A percentile compares a stretch with the other conserved stretches of the same genome.
phyloP scores from a whole-genome alignment of 1,140 invertebrate genomes.

The Phenacoccus solenopsis region DNA sequence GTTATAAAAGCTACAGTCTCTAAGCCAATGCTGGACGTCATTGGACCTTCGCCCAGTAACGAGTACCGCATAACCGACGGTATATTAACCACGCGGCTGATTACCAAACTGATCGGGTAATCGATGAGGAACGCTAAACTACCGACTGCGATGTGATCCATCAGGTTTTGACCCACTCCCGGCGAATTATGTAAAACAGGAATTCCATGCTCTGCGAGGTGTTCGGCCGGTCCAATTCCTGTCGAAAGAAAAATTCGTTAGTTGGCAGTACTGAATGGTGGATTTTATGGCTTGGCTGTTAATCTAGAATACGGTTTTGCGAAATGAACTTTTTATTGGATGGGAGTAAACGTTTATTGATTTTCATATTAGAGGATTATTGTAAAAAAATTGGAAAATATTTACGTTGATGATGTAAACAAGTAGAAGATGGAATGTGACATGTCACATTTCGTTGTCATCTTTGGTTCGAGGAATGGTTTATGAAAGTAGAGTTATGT shows the following conservation, averaged over 20 bases:
- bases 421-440: too few relatives aligned
- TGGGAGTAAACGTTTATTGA: too few relatives aligned
- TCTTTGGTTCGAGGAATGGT: too few relatives aligned
- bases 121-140: slow-evolving; percentile 69
- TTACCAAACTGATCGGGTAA: slow-evolving; percentile 58
- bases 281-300: too few relatives aligned
- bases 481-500: too few relatives aligned
- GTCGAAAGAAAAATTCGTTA: slow-evolving; percentile 1
- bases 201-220: slow-evolving; percentile 49
- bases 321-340: too few relatives aligned
- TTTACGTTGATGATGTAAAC: too few relatives aligned
- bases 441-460: too few relatives aligned
- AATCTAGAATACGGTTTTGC: too few relatives aligned
- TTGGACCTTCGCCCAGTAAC: slow-evolving; percentile 60
- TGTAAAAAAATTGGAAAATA: too few relatives aligned
- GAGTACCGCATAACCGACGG: slow-evolving; percentile 64
- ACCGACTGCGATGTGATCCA: slow-evolving; percentile 68
- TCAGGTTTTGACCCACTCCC: slow-evolving; percentile 67
- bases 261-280: too few relatives aligned
- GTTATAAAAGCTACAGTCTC: slow-evolving; percentile 74
- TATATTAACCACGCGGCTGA: slow-evolving; percentile 59
- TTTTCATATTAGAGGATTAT: too few relatives aligned
- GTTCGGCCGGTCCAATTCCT: slow-evolving; percentile 55
- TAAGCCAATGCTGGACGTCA: slow-evolving; percentile 67
- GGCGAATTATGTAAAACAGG: slow-evolving; percentile 43